Percentiles rank a stretch among this genome's conserved stretches.
Evolutionary conservation across 1,140 invertebrate species (phyloP).

Genomic region (Calephelis virginiensis): DNA sequence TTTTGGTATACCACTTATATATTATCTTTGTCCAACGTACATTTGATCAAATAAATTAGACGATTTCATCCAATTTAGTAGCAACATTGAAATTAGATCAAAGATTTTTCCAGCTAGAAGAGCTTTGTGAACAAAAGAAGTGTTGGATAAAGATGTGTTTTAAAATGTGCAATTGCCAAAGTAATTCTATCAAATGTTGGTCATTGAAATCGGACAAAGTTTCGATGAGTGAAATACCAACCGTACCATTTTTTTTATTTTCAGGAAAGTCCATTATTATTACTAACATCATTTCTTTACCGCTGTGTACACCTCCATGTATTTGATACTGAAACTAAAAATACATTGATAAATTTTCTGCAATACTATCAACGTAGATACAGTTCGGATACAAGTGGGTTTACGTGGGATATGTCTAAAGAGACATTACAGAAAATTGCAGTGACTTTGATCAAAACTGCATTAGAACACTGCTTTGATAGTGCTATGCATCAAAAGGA

Average conservation of each 20-base stretch:
- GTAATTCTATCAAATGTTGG: too few relatives aligned
- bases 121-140: too few relatives aligned
- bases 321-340: conserved; percentile 54
- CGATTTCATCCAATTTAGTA: too few relatives aligned
- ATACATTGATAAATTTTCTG: conserved; percentile 49
- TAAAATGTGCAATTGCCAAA: too few relatives aligned
- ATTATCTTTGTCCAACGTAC: too few relatives aligned
- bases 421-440: conserved; percentile 64
- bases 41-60: too few relatives aligned
- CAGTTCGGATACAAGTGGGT: conserved; percentile 49
- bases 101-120: too few relatives aligned
- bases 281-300: conserved; percentile 73
- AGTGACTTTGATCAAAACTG: conserved; percentile 75
- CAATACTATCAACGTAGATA: conserved; percentile 60
- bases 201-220: too few relatives aligned
- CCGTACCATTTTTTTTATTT: conserved; percentile 25
- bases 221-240: too few relatives aligned
- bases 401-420: conserved; percentile 79
- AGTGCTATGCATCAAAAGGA: conserved; percentile 79
- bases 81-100: too few relatives aligned
- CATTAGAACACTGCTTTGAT: conserved; percentile 76
- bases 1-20: too few relatives aligned
- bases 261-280: conserved; percentile 80
- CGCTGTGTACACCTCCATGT: conserved; percentile 50
- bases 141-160: too few relatives aligned